These are phyloP conservation scores for Miichthys miiuy DNA, from an alignment of 2,797 vertebrate species.

Conservation along the genomic window DNA sequence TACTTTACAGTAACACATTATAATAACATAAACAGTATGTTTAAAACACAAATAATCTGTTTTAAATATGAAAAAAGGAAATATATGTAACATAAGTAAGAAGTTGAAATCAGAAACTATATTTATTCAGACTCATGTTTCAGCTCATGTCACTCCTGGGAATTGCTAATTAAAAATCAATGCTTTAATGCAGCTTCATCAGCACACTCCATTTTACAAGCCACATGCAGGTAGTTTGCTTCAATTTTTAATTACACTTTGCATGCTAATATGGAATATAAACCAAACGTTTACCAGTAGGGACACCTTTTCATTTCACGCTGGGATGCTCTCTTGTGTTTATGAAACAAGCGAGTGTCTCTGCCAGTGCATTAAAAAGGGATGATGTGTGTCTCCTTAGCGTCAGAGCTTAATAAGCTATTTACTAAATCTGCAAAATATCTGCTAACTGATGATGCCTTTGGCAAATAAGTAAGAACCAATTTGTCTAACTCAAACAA, in stretches of 20 bases:
- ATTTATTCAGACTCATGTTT: slow-evolving; percentile 79
- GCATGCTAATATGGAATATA: slow-evolving; percentile 95
- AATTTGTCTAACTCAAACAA: slow-evolving; percentile 36
- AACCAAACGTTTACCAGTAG: slow-evolving; percentile 95
- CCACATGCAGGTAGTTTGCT: slow-evolving; percentile 69
- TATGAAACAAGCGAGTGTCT: slow-evolving; percentile 81
- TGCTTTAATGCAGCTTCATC: slow-evolving; percentile 75
- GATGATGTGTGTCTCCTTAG: slow-evolving; percentile 68
- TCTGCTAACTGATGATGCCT: slow-evolving; percentile 36
- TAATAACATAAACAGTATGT: slow-evolving; percentile 39
- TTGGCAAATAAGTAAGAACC: slow-evolving; percentile 18
- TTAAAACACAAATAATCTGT: slow-evolving; percentile 51
- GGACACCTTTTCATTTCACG: slow-evolving; percentile 95
- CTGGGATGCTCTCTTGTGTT: slow-evolving; percentile 87
- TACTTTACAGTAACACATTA: slow-evolving; percentile 10
- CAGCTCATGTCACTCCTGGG: slow-evolving; percentile 71
- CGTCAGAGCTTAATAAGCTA: slow-evolving; percentile 66
- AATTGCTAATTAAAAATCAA: slow-evolving; percentile 81
- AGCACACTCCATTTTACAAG: slow-evolving; percentile 75
- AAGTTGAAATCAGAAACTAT: slow-evolving; percentile 47
- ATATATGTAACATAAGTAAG: slow-evolving; percentile 16
- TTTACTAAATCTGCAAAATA: slow-evolving; percentile 49
- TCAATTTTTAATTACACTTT: slow-evolving; percentile 95
- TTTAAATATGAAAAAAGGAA: slow-evolving; percentile 16
- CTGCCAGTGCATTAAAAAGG: slow-evolving; percentile 70